Percentiles rank a stretch among this genome's conserved stretches.
Evolutionary conservation across 2,797 vertebrate species (phyloP).

Genomic region (Pelodytes ibericus): DNA sequence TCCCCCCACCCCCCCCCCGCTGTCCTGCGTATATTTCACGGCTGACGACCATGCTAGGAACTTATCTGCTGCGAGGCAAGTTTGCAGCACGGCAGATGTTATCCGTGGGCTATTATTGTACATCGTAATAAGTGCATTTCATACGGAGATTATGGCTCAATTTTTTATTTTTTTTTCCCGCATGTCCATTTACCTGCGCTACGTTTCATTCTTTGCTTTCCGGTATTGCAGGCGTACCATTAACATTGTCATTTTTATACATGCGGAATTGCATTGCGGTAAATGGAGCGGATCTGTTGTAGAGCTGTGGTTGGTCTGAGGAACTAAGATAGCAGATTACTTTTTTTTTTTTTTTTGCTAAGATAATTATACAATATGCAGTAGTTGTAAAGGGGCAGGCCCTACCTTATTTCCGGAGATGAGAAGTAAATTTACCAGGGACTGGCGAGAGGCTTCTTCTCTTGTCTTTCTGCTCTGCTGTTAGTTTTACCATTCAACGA

Average conservation of each 20-base stretch:
- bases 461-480: slow-evolving; percentile 48
- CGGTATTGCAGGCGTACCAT: slow-evolving; percentile 44
- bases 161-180: slow-evolving; percentile 40
- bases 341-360: neutral
- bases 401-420: slow-evolving; percentile 48
- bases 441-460: slow-evolving; percentile 33
- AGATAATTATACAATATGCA: slow-evolving; percentile 9
- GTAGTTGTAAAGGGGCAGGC: slow-evolving; percentile 47
- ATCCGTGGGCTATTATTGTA: slow-evolving; percentile 47
- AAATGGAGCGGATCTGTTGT: slow-evolving; percentile 34
- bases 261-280: slow-evolving; percentile 25
- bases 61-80: slow-evolving; percentile 39
- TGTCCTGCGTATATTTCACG: slow-evolving; percentile 42
- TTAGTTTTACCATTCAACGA: slow-evolving; percentile 37
- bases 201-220: slow-evolving; percentile 45
- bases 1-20: too few species aligned
- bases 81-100: slow-evolving; percentile 59
- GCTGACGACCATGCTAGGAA: slow-evolving; percentile 40
- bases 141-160: slow-evolving; percentile 6
- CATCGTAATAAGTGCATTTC: neutral
- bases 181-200: slow-evolving; percentile 37
- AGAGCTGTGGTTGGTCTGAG: slow-evolving; percentile 22
- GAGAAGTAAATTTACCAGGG: slow-evolving; percentile 15
- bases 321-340: slow-evolving; percentile 5
- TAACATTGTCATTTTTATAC: slow-evolving; percentile 34